phyloP scores from a whole-genome alignment of 2,888 invertebrate species.

The Oligia latruncula region DNA sequence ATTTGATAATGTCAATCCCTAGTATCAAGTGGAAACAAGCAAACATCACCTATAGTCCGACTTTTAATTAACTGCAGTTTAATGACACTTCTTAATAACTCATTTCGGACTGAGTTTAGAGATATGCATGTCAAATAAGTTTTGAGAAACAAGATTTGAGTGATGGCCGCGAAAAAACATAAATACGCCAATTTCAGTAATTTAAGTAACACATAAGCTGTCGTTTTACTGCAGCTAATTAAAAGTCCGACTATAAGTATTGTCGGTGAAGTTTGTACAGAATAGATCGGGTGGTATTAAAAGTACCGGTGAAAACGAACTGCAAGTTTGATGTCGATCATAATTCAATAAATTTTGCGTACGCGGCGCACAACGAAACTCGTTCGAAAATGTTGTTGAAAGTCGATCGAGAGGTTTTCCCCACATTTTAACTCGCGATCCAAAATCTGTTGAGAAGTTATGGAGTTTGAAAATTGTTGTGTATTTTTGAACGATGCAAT shows the following conservation, averaged over 20 bases:
- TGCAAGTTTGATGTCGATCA: slow-evolving; percentile 17
- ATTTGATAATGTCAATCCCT: not conserved
- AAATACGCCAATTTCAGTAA: too few species aligned
- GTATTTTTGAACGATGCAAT: slow-evolving; percentile 56
- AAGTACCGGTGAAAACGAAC: slow-evolving; percentile 3
- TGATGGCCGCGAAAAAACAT: too few species aligned
- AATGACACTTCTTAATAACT: too few species aligned
- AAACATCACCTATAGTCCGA: too few species aligned
- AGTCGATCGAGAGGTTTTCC: slow-evolving; percentile 46
- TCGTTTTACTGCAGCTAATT: too few species aligned
- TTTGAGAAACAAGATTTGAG: too few species aligned
- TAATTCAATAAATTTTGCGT: slow-evolving; percentile 51
- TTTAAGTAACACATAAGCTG: too few species aligned
- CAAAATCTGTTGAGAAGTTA: slow-evolving; percentile 58
- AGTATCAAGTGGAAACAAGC: not conserved
- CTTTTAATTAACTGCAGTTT: too few species aligned
- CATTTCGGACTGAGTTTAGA: too few species aligned
- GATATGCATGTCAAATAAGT: too few species aligned
- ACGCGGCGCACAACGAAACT: slow-evolving; percentile 27
- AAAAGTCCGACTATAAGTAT: too few species aligned
- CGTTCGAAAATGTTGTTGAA: slow-evolving; percentile 46
- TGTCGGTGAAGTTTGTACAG: not conserved
- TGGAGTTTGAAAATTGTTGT: slow-evolving; percentile 58
- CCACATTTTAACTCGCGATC: slow-evolving; percentile 54
- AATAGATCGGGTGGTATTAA: not conserved